Evolutionary conservation across 1,140 invertebrate genomes (phyloP).

Genomic region (Olivierus martensii): DNA sequence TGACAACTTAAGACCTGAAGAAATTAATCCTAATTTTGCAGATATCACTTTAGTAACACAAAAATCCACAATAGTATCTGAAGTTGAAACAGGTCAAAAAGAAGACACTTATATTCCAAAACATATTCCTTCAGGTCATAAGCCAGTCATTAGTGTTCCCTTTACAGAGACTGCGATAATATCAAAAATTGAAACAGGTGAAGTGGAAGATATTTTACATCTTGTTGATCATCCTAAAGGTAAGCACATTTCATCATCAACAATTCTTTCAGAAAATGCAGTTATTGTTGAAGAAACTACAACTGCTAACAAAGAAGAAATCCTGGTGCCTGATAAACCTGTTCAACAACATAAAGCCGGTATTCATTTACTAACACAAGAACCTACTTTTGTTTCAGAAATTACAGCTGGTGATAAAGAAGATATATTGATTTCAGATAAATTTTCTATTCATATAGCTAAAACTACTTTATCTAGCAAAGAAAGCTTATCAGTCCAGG

Average conservation of each 20-base stretch:
- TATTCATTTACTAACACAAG: slow-evolving; percentile 33
- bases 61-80: slow-evolving; percentile 1
- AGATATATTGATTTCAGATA: slow-evolving; percentile 30
- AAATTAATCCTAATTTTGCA: background rate
- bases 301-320: slow-evolving; percentile 32
- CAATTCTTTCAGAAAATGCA: slow-evolving; percentile 3
- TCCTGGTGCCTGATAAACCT: slow-evolving; percentile 24
- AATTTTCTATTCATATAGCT: slow-evolving; percentile 30
- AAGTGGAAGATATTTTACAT: slow-evolving; percentile 10
- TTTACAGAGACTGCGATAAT: slow-evolving; percentile 38
- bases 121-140: slow-evolving; percentile 29
- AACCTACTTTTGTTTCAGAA: slow-evolving; percentile 36
- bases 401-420: slow-evolving; percentile 36
- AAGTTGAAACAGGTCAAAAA: slow-evolving; percentile 5
- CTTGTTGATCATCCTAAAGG: slow-evolving; percentile 1
- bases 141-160: slow-evolving; percentile 33
- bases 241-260: slow-evolving; percentile 1
- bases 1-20: background rate
- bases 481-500: slow-evolving; percentile 37
- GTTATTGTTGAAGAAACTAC: slow-evolving; percentile 29
- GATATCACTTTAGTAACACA: background rate
- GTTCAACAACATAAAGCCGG: slow-evolving; percentile 28
- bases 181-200: slow-evolving; percentile 19
- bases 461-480: slow-evolving; percentile 32
- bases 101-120: slow-evolving; percentile 5